These are phyloP conservation scores for Lepus timidus DNA, from an alignment of 2,113 vertebrate species.

Conservation along the genomic window DNA sequence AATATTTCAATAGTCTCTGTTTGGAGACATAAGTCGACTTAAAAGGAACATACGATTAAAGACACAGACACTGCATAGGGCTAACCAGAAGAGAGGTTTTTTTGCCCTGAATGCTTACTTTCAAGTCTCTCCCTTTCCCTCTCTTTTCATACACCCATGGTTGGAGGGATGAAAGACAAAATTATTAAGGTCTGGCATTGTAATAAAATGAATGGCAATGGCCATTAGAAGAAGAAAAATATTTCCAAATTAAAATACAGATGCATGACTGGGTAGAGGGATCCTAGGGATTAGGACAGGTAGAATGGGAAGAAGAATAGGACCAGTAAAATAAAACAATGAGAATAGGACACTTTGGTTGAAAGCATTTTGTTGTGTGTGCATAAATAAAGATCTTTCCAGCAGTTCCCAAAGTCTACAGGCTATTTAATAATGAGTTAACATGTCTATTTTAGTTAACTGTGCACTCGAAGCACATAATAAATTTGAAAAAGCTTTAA, in stretches of 20 bases:
- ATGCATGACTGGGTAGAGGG: background rate
- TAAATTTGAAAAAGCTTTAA: conserved; percentile 14
- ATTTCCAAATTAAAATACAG: background rate
- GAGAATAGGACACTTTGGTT: background rate
- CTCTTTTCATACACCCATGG: background rate
- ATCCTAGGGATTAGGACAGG: background rate
- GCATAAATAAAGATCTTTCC: background rate
- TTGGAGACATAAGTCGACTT: background rate
- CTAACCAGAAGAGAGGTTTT: background rate
- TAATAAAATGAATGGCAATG: background rate
- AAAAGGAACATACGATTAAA: background rate
- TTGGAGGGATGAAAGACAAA: background rate
- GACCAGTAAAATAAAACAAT: background rate
- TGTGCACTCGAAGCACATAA: background rate
- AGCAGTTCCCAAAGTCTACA: background rate
- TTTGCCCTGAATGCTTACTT: background rate
- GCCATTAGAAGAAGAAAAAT: background rate
- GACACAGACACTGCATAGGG: background rate
- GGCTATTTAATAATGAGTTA: background rate
- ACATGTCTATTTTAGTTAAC: background rate
- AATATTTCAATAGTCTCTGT: background rate
- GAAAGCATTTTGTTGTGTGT: background rate
- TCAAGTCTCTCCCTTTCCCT: background rate
- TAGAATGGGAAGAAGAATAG: background rate
- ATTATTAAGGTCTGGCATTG: too few relatives aligned